phyloP scores from a whole-genome alignment of 2,113 vertebrate species.

The Leiothrix lutea region DNA sequence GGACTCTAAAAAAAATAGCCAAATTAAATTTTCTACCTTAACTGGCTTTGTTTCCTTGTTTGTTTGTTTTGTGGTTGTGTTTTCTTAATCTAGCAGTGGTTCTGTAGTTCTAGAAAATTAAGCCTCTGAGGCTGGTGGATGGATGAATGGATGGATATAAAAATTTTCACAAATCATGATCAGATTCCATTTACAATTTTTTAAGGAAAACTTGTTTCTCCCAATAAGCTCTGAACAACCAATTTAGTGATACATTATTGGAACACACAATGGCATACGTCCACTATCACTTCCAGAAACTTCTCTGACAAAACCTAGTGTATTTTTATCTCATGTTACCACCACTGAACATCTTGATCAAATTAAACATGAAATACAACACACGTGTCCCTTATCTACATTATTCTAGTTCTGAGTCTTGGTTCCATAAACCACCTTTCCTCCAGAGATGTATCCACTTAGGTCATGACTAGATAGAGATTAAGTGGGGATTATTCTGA shows the following conservation, averaged over 20 bases:
- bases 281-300: background rate
- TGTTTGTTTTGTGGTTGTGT: background rate
- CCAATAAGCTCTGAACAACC: background rate
- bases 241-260: background rate
- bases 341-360: background rate
- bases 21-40: background rate
- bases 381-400: background rate
- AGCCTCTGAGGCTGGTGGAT: background rate
- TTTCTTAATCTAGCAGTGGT: background rate
- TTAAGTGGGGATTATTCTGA: constrained; percentile 14
- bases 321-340: background rate
- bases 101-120: background rate
- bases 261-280: background rate
- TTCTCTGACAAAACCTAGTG: background rate
- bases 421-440: background rate
- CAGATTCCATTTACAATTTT: background rate
- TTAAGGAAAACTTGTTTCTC: background rate
- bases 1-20: background rate
- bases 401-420: background rate
- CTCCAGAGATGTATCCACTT: background rate
- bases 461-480: background rate
- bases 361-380: background rate
- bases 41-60: background rate
- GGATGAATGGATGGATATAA: background rate
- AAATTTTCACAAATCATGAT: background rate